phyloP scores from a whole-genome alignment of 2,797 vertebrate genomes.

The Emydoidea blandingii region DNA sequence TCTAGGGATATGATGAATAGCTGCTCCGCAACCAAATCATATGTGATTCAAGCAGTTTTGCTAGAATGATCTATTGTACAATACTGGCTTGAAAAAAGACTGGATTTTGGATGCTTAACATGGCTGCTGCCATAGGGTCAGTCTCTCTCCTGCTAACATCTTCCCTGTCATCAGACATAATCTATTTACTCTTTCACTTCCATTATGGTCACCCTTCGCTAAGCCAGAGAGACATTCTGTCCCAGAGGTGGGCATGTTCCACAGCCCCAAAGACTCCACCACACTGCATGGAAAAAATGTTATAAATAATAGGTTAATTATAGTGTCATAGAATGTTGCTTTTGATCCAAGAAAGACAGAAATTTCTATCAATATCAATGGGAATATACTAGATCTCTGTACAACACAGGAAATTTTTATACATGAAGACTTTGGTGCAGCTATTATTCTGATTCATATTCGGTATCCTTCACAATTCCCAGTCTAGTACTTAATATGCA shows the following conservation, averaged over 20 bases:
- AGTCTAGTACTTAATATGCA: neutral
- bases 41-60: neutral
- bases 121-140: neutral
- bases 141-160: neutral
- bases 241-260: neutral
- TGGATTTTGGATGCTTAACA: neutral
- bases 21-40: neutral
- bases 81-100: neutral
- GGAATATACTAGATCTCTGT: neutral
- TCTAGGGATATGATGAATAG: neutral
- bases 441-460: neutral
- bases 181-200: neutral
- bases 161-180: neutral
- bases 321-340: neutral
- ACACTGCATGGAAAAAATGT: neutral
- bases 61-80: neutral
- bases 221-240: neutral
- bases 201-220: neutral
- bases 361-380: neutral
- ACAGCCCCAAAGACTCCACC: neutral
- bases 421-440: accelerated
- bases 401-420: neutral
- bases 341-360: neutral
- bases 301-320: constrained; percentile 5
- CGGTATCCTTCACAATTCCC: neutral